Conservation (phyloP, 2,888 invertebrate species). For the Ochropleura plecta region DNA sequence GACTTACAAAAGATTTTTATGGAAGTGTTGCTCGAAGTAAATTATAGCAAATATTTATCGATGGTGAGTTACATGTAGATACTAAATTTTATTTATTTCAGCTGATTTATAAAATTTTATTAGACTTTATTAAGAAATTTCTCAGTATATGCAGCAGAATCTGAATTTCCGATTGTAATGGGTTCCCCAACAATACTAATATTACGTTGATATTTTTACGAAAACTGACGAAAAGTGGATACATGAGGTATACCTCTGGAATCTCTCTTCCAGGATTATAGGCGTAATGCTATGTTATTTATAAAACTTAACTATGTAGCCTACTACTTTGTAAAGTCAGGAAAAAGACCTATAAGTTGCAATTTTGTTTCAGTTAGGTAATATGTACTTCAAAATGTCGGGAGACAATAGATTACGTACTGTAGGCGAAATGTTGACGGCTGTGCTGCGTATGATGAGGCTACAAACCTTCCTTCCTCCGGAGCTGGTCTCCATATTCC, state of each 20-base stretch:
- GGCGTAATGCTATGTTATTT: not conserved
- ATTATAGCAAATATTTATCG: conserved; percentile 88
- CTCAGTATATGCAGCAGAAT: not conserved
- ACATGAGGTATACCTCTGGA: not conserved
- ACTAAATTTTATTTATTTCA: not conserved
- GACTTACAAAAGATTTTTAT: conserved; percentile 84
- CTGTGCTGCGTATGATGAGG: conserved; percentile 83
- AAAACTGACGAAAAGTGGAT: not conserved
- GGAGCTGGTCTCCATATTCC: conserved; percentile 79
- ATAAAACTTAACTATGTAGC: not conserved
- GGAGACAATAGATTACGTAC: conserved; percentile 84
- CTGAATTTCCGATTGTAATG: not conserved
- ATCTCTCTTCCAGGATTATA: not conserved
- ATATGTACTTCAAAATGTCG: conserved; percentile 87
- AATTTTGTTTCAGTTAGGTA: conserved; percentile 79
- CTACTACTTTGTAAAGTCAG: not conserved
- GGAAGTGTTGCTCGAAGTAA: conserved; percentile 85
- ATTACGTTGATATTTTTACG: no score
- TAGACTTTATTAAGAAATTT: not conserved
- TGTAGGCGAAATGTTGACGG: conserved; percentile 83
- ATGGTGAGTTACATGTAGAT: conserved; percentile 81
- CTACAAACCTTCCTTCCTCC: conserved; percentile 86
- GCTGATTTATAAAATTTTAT: not conserved
- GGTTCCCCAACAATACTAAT: not conserved
- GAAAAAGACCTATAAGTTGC: not conserved